These are phyloP conservation scores for Typhlichthys eigenmanni DNA, from an alignment of 2,797 vertebrate species.

Conservation along the genomic window DNA sequence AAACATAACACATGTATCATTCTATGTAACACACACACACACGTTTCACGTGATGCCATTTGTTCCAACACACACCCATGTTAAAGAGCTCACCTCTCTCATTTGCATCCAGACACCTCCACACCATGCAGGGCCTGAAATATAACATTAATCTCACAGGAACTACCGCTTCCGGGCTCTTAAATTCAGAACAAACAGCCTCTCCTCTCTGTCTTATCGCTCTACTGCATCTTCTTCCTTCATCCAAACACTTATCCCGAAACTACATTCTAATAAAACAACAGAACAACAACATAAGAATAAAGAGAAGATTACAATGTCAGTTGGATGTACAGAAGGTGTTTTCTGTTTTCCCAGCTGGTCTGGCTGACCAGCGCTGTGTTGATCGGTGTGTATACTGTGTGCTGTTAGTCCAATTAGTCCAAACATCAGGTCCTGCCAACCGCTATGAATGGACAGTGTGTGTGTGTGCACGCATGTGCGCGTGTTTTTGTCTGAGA, in stretches of 20 bases:
- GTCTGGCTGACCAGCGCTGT: slow-evolving; percentile 40
- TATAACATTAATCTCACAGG: slow-evolving; percentile 11
- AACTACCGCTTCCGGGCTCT: slow-evolving; percentile 5
- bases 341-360: slow-evolving; percentile 17
- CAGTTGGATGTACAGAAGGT: too few species aligned
- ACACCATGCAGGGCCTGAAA: slow-evolving; percentile 7
- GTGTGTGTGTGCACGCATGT: slow-evolving; percentile 25
- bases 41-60: background rate
- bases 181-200: slow-evolving; percentile 21
- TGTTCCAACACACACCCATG: background rate
- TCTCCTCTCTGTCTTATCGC: slow-evolving; percentile 3
- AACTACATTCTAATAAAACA: too few species aligned
- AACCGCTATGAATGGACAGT: slow-evolving; percentile 68
- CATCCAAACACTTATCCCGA: too few species aligned
- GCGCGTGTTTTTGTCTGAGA: slow-evolving; percentile 37
- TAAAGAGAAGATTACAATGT: too few species aligned
- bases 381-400: slow-evolving; percentile 54
- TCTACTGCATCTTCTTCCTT: too few species aligned
- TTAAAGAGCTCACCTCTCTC: slow-evolving; percentile 4
- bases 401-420: slow-evolving; percentile 61
- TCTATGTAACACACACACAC: too few species aligned
- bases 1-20: too few species aligned
- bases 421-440: slow-evolving; percentile 64
- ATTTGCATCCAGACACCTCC: slow-evolving; percentile 18
- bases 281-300: too few species aligned